Base-by-base conservation (phyloP, 2,113 vertebrate species). In the Rhinopithecus roxellana region DNA sequence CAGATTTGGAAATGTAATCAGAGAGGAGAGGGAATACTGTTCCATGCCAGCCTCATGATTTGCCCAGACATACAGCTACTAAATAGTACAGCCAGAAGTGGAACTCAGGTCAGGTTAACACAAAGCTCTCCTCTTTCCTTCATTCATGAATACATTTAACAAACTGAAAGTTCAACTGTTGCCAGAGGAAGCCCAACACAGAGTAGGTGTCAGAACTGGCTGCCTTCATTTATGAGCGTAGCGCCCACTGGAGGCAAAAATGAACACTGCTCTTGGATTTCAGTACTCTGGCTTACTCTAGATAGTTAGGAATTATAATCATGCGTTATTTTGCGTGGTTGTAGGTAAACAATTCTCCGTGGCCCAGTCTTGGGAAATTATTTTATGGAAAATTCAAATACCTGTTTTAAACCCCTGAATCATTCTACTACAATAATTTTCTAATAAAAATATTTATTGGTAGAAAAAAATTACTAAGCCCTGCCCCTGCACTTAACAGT, bases 1-100 rank as follows among this genome's bases (percentile, higher is more conserved):
- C 69, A 70, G 89, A 69, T 50, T 93, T 64, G 43, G 90, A 91
- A 94, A 86, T 86, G 48, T 70, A 69, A 48, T 89, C 78, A 35
- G 69, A 43, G 40, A 57, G 18, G 35, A 14, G 59, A 79, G 8
- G 70, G 50, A 40, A 72, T 43, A 18, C 30, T 7, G 0, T 61
- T 96, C 35, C 5, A 23, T 8, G 16, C 43, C 78, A 90, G 64
- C 23, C 38, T 88, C 59, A 23, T 7, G 14, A 48, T 93, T 82
- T 57, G 32, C 78, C 82, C 22, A 52, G 69, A 70, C 59, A 82
- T 30, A 8, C 40, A 50, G 5, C 48, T 90, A 30, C 25, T 70
- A 35, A 64, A 32, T 10, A 32, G 4, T 6, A 78, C 18, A 77
- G 61, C 3, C 45, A 85, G 78, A 75, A 95, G 35, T 70, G 40